phyloP scores from a whole-genome alignment of 2,113 vertebrate genomes.

The Colius striatus region DNA sequence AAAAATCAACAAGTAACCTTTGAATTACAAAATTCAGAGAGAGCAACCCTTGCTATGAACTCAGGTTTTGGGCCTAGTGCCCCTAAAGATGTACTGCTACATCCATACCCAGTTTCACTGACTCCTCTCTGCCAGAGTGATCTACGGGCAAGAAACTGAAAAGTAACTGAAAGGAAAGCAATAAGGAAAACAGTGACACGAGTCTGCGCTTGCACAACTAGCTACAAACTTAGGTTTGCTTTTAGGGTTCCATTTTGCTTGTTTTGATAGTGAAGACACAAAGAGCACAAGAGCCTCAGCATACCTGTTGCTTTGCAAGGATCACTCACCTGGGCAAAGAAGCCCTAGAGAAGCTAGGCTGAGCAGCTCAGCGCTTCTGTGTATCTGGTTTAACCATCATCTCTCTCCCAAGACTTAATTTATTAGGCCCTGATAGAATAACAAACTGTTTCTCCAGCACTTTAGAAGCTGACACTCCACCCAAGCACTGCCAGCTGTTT shows the following conservation, averaged over 20 bases:
- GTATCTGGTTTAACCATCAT: background rate
- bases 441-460: background rate
- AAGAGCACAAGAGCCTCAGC: background rate
- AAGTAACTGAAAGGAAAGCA: background rate
- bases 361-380: background rate
- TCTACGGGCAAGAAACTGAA: background rate
- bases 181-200: background rate
- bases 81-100: background rate
- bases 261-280: background rate
- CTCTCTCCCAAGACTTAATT: background rate
- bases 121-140: background rate
- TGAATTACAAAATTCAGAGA: background rate
- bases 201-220: background rate
- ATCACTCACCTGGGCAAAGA: background rate
- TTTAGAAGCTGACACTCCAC: background rate
- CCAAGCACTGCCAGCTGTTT: background rate
- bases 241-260: background rate
- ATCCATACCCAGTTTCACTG: accelerated
- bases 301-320: background rate
- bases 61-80: background rate
- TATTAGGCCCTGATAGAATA: background rate
- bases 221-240: background rate
- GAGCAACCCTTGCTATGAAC: background rate
- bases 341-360: background rate
- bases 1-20: background rate